phyloP scores from a whole-genome alignment of 2,113 vertebrate species.

The Macaca nemestrina region DNA sequence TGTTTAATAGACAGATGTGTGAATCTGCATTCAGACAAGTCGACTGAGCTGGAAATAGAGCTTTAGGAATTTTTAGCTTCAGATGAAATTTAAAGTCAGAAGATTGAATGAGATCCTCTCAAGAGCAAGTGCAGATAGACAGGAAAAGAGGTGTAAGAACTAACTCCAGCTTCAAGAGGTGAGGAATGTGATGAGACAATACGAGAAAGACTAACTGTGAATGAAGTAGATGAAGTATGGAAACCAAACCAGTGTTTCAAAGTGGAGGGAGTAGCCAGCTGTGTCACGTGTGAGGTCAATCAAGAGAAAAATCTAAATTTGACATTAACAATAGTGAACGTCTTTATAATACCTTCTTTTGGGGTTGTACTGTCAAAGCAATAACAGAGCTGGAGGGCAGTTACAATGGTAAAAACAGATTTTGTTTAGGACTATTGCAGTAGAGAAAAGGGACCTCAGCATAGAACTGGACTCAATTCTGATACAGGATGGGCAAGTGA shows the following conservation, averaged over 20 bases:
- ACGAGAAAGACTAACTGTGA: background rate
- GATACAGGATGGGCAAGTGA: background rate
- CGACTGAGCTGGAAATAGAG: background rate
- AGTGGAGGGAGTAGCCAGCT: background rate
- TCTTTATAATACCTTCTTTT: background rate
- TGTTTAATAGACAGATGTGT: background rate
- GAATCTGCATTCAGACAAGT: background rate
- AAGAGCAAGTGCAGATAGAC: background rate
- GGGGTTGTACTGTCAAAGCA: background rate
- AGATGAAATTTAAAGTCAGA: background rate
- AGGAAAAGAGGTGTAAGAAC: background rate
- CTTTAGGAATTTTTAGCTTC: background rate
- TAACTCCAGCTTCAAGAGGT: background rate
- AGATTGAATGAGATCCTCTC: background rate
- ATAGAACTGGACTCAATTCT: background rate
- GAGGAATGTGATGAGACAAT: background rate
- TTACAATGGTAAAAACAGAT: background rate
- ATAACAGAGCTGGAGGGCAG: background rate
- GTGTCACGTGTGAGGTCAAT: background rate
- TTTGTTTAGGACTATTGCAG: background rate
- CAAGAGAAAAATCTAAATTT: background rate
- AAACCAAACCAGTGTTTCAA: background rate
- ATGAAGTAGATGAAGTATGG: background rate
- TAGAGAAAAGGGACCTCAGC: background rate
- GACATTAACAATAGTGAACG: background rate